Base-by-base conservation (phyloP, 2,888 invertebrate genomes). In the Abrostola triplasia region DNA sequence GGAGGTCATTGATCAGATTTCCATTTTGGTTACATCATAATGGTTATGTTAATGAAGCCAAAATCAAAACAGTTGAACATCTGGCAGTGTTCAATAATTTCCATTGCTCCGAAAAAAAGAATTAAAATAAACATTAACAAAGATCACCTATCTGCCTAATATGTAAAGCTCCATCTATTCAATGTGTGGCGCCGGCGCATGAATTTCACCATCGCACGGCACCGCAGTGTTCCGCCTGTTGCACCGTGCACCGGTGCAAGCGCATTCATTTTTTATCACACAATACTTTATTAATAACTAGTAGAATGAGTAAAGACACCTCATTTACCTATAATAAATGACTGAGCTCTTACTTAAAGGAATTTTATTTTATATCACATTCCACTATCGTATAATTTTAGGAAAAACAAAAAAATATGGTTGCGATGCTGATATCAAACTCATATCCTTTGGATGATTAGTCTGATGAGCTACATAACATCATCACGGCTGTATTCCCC, bases 1-100 rank as follows among this genome's bases (percentile, higher is more conserved):
- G 51, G 61, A 54, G 77, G 79, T 73, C 60, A 54, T 61, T 58
- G 62, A 71, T 74, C 61, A 64, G 63, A 71, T 69, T 73, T 63
- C 67, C 50, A 70, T n/a, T 57, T 52, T 53, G 63, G 60, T 75
- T 66, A 62, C 66, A 58, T 66, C 66, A 70, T 12, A 51, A 49
- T 56, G 61, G 36, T 42, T 64, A 70, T 57, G 36, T 13, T 50
- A 24, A 60, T 59, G 47, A 47, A 13, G 9, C 13, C 44, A 8
- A 24, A 8, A 6, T 13, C 44, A 9, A 24, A 47, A 24, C 44
- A 47, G 44, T 47, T 47, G 44, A 47, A 47, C 44, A 47, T 47
- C 50, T 50, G 35, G n/a, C 50, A 7, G 36, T 10, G 11, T 50
- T 10, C 36, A 50, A 50, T 12, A 48, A 50, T 24, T 24, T 24